phyloP scores from a whole-genome alignment of 2,113 vertebrate genomes.

The Dasypus novemcinctus region DNA sequence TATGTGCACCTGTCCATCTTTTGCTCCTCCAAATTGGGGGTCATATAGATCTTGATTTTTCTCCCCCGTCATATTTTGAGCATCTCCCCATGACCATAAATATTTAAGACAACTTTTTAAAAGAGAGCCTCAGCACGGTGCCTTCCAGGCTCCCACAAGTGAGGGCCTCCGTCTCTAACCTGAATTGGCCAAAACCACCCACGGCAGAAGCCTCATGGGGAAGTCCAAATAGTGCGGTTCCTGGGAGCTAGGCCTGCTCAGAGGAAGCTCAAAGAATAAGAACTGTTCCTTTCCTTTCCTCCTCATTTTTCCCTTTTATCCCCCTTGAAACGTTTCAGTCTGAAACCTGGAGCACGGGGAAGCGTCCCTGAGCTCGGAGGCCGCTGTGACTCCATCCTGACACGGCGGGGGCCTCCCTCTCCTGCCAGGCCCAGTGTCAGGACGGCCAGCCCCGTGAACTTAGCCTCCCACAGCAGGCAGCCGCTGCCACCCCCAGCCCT shows the following conservation, averaged over 20 bases:
- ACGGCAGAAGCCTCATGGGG: accelerated
- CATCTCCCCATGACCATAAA: neutral
- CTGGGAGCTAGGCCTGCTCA: neutral
- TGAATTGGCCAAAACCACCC: too few relatives aligned
- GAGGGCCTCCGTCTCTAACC: accelerated
- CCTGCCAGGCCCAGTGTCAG: accelerated
- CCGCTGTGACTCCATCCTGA: too few relatives aligned
- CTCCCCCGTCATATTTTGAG: neutral
- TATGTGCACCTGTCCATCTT: neutral
- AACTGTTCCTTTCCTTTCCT: accelerated
- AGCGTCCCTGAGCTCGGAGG: too few relatives aligned
- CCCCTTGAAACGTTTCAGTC: neutral
- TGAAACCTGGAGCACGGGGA: neutral
- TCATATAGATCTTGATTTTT: neutral
- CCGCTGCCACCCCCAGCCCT: neutral
- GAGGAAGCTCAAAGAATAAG: neutral
- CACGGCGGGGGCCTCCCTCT: neutral
- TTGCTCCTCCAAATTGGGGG: neutral
- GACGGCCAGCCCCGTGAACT: too few relatives aligned
- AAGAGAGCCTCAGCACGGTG: neutral
- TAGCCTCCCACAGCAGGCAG: neutral
- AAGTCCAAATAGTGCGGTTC: neutral
- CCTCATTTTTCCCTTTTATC: accelerated
- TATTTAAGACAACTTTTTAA: neutral
- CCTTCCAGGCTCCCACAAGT: too few relatives aligned